A percentile compares a stretch with the other conserved stretches of the same genome.
phyloP scores from a whole-genome alignment of 2,113 vertebrate genomes.

The Machaerirhynchus nigripectus region DNA sequence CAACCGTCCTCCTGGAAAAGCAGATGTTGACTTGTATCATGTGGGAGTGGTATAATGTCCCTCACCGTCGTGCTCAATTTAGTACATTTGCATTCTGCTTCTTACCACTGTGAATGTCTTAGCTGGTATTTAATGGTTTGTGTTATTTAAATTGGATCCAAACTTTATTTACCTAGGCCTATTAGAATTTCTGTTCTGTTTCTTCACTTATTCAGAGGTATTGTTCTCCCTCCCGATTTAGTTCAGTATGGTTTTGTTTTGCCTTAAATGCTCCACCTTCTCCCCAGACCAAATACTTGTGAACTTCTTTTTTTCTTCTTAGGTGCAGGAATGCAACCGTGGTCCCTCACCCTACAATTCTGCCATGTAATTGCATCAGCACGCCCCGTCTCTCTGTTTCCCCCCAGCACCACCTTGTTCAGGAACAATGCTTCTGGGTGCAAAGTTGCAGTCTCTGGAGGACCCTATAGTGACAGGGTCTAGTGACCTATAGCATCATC shows the following conservation, averaged over 20 bases:
- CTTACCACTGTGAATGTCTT: neutral
- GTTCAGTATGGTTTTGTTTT: neutral
- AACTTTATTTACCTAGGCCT: neutral
- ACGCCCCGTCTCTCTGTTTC: neutral
- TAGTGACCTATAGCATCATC: neutral
- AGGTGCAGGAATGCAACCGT: neutral
- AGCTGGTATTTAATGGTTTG: neutral
- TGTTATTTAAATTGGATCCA: conserved; percentile 5
- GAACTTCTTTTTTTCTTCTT: neutral
- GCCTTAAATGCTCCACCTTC: neutral
- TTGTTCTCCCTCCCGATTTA: neutral
- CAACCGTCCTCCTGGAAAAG: neutral
- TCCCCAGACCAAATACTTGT: neutral
- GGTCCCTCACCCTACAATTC: neutral
- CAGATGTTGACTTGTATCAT: neutral
- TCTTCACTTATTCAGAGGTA: neutral
- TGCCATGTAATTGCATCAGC: neutral
- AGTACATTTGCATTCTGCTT: conserved; percentile 7
- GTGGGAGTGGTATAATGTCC: neutral
- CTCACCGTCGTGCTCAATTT: neutral
- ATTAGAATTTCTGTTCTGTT: neutral
- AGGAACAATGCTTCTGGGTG: neutral
- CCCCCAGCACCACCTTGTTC: neutral
- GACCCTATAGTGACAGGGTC: neutral
- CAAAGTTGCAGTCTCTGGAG: neutral